Evolutionary conservation across 2,797 vertebrate species (phyloP), one percentile per base, ranked within the genome.

Genomic region (Urocyon cinereoargenteus): DNA sequence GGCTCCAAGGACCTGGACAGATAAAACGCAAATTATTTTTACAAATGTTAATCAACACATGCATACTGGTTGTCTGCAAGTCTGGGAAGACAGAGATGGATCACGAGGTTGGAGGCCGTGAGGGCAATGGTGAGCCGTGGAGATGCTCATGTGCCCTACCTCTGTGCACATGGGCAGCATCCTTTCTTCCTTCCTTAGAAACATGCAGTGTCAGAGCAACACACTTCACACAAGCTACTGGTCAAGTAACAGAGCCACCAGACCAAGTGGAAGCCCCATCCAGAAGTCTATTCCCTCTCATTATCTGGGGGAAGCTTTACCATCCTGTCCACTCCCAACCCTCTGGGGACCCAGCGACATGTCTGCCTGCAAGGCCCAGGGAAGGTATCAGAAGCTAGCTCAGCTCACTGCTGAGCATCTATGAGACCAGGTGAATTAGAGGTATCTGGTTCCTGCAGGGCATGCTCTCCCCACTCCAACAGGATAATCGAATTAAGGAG

Each of bases 51-150:
- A 53, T 64, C 59, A 49, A 40, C 22, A 64, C 40, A 24, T 64
- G 64, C 0, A 1, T 64, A n/a, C 0, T 14, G n/a, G 24, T 3
- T 14, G 49, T 59, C 31, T 24, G 5, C 26, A 40, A 64, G n/a
- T 2, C 81, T 66, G 14, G 26, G 4, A 18, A 14, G n/a, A 3
- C 49, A 40, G 28, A 45, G 49, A 14, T 7, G 19, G 49, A 4
- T 36, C 34, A 40, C 5, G 18, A 11, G 26, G 61, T 28, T 26
- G 28, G 61, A 14, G 12, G 5, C 15, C 5, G 3, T 0, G 4
- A 19, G 22, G 66, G 19, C n/a, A 0, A 14, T 2, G n/a, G n/a
- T 1, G 13, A 19, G 31, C 5, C 11, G 18, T 1, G 14, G 7
- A 51, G 16, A 0, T n/a, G 61, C 22, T 34, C 10, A 5, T 3